Base-by-base conservation (phyloP, 2,797 vertebrate genomes). In the Corythornis leucogaster region DNA sequence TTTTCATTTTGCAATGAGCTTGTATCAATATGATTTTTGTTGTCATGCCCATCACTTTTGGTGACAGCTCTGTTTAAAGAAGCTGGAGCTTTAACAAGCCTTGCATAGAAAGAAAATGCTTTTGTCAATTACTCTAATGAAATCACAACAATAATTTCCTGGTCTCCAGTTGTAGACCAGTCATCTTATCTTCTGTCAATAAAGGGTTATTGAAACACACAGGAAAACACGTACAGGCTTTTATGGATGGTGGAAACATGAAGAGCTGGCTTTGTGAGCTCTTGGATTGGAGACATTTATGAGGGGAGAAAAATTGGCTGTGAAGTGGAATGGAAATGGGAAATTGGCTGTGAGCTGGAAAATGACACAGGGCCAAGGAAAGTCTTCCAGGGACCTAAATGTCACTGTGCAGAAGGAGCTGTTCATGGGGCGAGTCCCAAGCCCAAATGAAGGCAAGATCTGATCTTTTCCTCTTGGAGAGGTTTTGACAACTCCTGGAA, bases 161-260 rank as follows among this genome's bases (percentile, higher is more conserved):
- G 96, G 96, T 96, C 92, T 97, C 90, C 80, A 91, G 85, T 82
- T 87, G 91, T 82, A 95, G 79, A 90, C 92, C 89, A 95, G 85
- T 95, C 92, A 90, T 95, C 97, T 97, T 98, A 98, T 98, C 98
- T 98, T 97, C 93, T 98, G 98, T 99, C 98, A 99, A 99, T 98
- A 99, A 96, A 80, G 97, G 97, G 97, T 98, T 98, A 99, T 98
- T 98, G 98, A 98, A 98, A 97, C 92, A 86, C 97, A 81, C 62
- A 89, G 92, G 85, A 90, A 94, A 96, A 94, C 95, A 50, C 4
- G 16, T 80, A 85, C 55, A 86, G 48, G 33, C 88, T 90, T 95
- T 92, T 92, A 85, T 46, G 2, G 54, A 20, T 53, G 42, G 42
- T 57, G 69, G 80, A 94, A 83, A 66, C 7, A 45, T 6, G 40